Evolutionary conservation across 1,140 invertebrate species (phyloP), one percentile per base, ranked within the genome.

Genomic region (Araneus ventricosus): DNA sequence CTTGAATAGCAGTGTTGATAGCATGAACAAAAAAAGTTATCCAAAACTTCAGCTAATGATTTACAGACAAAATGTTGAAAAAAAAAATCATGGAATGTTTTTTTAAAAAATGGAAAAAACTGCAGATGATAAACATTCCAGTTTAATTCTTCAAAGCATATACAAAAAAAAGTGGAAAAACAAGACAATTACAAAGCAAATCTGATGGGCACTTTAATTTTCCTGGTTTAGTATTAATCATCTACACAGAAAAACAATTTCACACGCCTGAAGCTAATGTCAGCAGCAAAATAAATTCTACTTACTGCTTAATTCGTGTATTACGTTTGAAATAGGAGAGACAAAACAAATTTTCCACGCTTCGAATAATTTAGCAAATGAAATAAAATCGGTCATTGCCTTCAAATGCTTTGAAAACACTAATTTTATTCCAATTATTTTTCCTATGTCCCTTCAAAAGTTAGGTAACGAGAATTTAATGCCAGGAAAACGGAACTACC

Each of bases 301-400:
- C 82, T 84, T 84, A 84, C 82, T 84, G 45, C 45, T 84, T 45
- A 52, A 52, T 57, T 52, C 20, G 41, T 84, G 52, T 52, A 57
- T 57, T 84, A 45, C 45, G 82, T 52, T 84, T 24, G 41, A 27
- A 52, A 52, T 22, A 22, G 30, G 30, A 75, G 27, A 84, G 6
- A 52, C 41, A 52, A 84, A 84, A 8, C n/a, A 45, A 84, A n/a
- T 52, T 52, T 84, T 84, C 34, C 70, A 10, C 2, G 14, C 30
- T 75, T 84, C 39, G 30, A 84, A 52, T 45, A 45, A 57, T 84
- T 52, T 4, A 52, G 24, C 7, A 52, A 52, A 84, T 45, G 82
- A 52, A 84, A 84, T 45, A 84, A 84, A 84, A 10, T 84, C n/a
- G 14, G 22, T 27, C 82, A 84, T 84, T 45, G 82, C 82, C 45